A percentile compares a stretch with the other conserved stretches of the same genome.
Evolutionary conservation across 1,140 invertebrate genomes (phyloP).

Genomic region (Zaprionus ghesquierei): DNA sequence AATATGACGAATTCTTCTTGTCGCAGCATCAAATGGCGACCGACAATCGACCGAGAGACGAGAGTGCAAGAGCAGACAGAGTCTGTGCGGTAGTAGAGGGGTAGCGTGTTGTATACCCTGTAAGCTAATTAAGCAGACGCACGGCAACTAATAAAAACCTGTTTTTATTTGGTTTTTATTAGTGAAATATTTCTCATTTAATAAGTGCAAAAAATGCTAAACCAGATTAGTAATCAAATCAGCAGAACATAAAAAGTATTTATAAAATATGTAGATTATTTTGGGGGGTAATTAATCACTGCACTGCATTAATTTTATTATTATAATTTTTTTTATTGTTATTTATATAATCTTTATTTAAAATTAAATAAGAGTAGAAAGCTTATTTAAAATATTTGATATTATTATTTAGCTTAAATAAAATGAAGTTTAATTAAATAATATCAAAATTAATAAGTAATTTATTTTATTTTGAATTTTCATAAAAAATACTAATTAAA

Average conservation of each 20-base stretch:
- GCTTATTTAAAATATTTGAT: too few species aligned
- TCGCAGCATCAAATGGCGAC: slow-evolving; percentile 16
- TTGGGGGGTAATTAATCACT: neutral
- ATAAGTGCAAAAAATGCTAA: neutral
- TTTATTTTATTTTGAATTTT: too few species aligned
- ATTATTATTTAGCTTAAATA: too few species aligned
- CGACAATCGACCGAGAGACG: slow-evolving; percentile 20
- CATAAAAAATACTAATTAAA: too few species aligned
- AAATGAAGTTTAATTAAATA: too few species aligned
- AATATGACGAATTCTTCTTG: slow-evolving; percentile 15
- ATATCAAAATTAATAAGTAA: too few species aligned
- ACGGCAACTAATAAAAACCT: neutral
- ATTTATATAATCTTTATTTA: too few species aligned
- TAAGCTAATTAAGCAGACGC: neutral
- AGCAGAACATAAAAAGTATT: too few species aligned
- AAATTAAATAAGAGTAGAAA: too few species aligned
- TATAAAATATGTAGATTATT: neutral
- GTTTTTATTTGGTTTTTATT: neutral
- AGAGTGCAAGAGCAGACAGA: neutral
- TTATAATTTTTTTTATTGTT: neutral
- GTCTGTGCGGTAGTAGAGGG: too few species aligned
- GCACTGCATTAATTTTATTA: neutral
- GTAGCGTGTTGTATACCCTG: slow-evolving; percentile 3
- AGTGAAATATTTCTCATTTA: neutral
- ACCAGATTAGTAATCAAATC: too few species aligned